A percentile compares a stretch with the other conserved stretches of the same genome.
phyloP scores from a whole-genome alignment of 2,797 vertebrate genomes.

The Pampus argenteus region DNA sequence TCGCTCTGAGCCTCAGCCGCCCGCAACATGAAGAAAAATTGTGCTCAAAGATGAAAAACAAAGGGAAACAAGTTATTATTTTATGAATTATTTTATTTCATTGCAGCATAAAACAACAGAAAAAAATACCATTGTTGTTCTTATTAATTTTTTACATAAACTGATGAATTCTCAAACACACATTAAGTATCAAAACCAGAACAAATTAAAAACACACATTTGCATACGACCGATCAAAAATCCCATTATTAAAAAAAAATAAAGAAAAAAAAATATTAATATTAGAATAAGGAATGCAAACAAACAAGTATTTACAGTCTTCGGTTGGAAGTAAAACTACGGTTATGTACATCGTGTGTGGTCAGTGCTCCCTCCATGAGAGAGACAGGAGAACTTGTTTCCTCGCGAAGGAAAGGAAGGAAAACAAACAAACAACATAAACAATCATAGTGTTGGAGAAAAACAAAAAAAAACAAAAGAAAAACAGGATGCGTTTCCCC shows the following conservation, averaged over 20 bases:
- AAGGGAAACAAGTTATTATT: slow-evolving; percentile 1
- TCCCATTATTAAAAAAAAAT: slow-evolving; percentile 80
- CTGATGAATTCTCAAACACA: slow-evolving; percentile 62
- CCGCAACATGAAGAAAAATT: too few species aligned
- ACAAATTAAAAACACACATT: slow-evolving; percentile 69
- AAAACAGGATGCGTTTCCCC: slow-evolving; percentile 41
- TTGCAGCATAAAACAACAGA: slow-evolving; percentile 69
- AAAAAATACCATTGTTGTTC: slow-evolving; percentile 70
- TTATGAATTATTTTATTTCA: slow-evolving; percentile 74
- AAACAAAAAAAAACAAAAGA: too few species aligned
- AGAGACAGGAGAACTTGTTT: slow-evolving; percentile 71
- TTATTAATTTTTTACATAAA: slow-evolving; percentile 66
- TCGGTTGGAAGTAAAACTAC: slow-evolving; percentile 61
- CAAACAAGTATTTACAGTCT: slow-evolving; percentile 82
- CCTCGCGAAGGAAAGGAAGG: slow-evolving; percentile 53
- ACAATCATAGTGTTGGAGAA: slow-evolving; percentile 34
- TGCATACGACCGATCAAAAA: slow-evolving; percentile 66
- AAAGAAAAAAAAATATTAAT: slow-evolving; percentile 62
- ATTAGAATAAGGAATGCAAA: slow-evolving; percentile 71
- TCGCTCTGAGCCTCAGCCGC: too few species aligned
- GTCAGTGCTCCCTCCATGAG: slow-evolving; percentile 45
- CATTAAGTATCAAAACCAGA: slow-evolving; percentile 70
- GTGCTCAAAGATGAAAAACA: background rate
- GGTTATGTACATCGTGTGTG: slow-evolving; percentile 78
- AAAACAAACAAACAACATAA: slow-evolving; percentile 3